Base-by-base conservation (phyloP, 2,888 invertebrate genomes). In the Maniola hyperantus region DNA sequence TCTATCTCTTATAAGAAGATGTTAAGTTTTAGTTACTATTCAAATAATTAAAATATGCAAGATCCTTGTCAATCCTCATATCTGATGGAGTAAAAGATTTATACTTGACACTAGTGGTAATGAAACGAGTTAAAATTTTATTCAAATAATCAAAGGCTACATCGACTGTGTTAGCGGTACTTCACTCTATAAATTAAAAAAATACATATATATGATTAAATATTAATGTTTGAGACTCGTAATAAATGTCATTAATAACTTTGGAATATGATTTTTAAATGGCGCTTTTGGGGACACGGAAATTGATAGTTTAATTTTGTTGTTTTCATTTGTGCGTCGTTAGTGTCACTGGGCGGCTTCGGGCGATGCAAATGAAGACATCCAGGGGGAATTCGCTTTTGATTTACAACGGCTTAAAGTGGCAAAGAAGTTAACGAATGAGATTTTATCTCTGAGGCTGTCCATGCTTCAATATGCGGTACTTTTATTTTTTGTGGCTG, bases 281-380 rank as follows among this genome's bases (percentile, higher is more conserved):
- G 78, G 77, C 78, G 78, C 80, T 81, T 82, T 84, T 81, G 82
- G 83, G 80, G 85, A 84, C 85, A 85, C 79, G 77, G 76, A 82
- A 85, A 88, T 89, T 86, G 82, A 89, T 89, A 86, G 86, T 85
- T 86, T 77, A 79, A 82, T 87, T 86, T 82, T 75, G 86, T 85
- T 88, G 85, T 89, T 88, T 88, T 87, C 82, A 81, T 87, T 83
- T 82, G 80, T 80, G 76, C 80, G 83, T 89, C 89, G 86, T 89
- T 89, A 88, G 85, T 86, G 87, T 87, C 87, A 79, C 81, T 77
- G 81, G 79, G 79, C 79, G 75, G 84, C 84, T 81, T 75, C 74
- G 74, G 83, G 86, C 84, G 81, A 89, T 88, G 90, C 88, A 89
- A 90, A 90, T 90, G 87, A 88, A 90, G 85, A 87, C 83, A 81